These are phyloP conservation scores for Epistrophella euchroma DNA, from an alignment of 2,888 invertebrate species.

Conservation along the genomic window DNA sequence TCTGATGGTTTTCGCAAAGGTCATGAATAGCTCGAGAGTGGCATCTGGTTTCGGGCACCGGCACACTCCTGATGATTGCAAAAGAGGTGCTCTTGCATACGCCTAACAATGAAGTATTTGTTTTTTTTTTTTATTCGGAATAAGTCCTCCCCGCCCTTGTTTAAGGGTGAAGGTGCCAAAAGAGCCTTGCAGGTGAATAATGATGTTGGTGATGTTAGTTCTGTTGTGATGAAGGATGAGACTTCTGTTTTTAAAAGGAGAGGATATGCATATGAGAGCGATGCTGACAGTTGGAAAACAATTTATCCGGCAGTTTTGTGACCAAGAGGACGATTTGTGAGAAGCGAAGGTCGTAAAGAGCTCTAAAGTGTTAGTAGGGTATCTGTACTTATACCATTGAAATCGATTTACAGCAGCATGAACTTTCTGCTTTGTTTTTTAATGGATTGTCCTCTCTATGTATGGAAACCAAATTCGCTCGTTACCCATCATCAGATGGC, in stretches of 20 bases:
- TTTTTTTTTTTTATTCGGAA: not conserved
- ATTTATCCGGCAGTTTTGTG: slow-evolving; percentile 64
- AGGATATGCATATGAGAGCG: slow-evolving; percentile 28
- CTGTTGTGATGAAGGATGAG: slow-evolving; percentile 3
- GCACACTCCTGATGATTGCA: slow-evolving; percentile 50
- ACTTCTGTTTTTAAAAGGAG: not conserved
- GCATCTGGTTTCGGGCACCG: slow-evolving; percentile 68
- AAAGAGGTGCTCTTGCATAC: slow-evolving; percentile 21
- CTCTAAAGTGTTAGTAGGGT: not conserved
- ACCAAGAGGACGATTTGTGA: slow-evolving; percentile 51
- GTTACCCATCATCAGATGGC: not conserved
- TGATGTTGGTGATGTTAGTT: slow-evolving; percentile 52
- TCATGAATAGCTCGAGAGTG: slow-evolving; percentile 60
- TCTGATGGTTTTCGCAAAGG: slow-evolving; percentile 51
- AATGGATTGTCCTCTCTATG: slow-evolving; percentile 18
- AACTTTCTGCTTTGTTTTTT: slow-evolving; percentile 16
- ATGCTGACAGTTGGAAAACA: slow-evolving; percentile 69
- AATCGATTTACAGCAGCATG: slow-evolving; percentile 57
- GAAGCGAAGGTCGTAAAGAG: slow-evolving; percentile 7
- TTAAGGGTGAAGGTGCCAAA: slow-evolving; percentile 38
- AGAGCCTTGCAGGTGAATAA: slow-evolving; percentile 67
- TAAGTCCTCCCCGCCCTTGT: not conserved
- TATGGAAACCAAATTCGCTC: not conserved
- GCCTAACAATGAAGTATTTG: slow-evolving; percentile 42
- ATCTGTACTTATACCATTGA: not conserved